These are phyloP conservation scores for Lamellibrachia columna DNA, from an alignment of 2,888 invertebrate species.

Conservation along the genomic window DNA sequence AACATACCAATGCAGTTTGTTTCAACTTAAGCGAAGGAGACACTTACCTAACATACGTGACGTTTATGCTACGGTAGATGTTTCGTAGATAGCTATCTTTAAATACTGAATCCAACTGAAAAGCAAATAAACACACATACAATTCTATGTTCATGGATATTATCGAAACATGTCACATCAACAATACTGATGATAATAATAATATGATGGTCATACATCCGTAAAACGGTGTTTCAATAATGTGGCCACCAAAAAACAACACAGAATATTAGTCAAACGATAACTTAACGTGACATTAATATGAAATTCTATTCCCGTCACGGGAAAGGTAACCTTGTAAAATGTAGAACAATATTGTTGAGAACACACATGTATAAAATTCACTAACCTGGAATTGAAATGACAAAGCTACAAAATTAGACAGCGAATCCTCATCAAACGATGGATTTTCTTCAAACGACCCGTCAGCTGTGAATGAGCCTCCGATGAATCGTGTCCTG, in stretches of 20 bases:
- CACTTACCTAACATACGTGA: background rate
- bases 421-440: background rate
- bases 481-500: background rate
- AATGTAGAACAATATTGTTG: background rate
- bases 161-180: no score
- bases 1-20: background rate
- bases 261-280: background rate
- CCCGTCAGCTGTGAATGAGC: background rate
- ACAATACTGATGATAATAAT: no score
- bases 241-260: background rate
- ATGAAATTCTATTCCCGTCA: background rate
- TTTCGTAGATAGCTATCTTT: background rate
- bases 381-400: slow-evolving; percentile 5
- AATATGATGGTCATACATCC: no score
- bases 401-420: background rate
- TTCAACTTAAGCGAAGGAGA: background rate
- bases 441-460: background rate
- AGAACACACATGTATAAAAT: background rate
- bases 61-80: slow-evolving; percentile 1
- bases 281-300: background rate
- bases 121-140: background rate
- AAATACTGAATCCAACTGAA: slow-evolving; percentile 16
- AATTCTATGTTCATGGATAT: background rate
- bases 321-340: background rate
- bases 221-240: background rate